Evolutionary conservation across 2,113 vertebrate species (phyloP), one percentile per base, ranked within the genome.

Genomic region (Oncorhynchus keta): DNA sequence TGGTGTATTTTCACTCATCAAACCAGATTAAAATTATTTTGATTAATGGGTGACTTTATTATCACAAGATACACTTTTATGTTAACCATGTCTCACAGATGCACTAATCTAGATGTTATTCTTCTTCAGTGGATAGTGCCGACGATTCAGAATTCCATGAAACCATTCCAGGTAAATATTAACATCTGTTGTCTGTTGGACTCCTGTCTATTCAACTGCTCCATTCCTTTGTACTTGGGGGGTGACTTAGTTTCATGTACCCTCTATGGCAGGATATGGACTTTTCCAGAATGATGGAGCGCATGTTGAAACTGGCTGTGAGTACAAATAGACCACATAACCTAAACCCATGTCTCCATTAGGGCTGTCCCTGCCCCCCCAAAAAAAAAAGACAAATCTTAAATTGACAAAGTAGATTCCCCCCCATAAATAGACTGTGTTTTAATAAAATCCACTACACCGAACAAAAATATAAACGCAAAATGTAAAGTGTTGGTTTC

Each of bases 61-160:
- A 51, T 51, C 3, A 61, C 57, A n/a, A 14, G 11, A 3, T 51
- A 51, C 14, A 18, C 51, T 55, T 55, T 18, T 55, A 55, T 55
- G 51, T 45, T 45, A 45, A 45, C 39, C 39, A 45, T 39, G 39
- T 39, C 39, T 39, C 39, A 35, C 6, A 35, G 35, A 8, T 39
- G 39, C 39, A 45, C 39, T 12, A 45, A 45, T 45, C 9, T 45
- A 9, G 39, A 45, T 45, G 39, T 12, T 24, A 1, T 62, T 7
- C 88, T 1, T 78, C 78, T 88, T 72, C 76, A 97, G 96, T 97
- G 96, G 96, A 96, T 97, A 94, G 96, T 97, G 32, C 96, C 96
- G 5, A 95, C 96, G 2, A 93, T 97, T 79, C 95, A 95, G 89
- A 97, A 97, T 87, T 97, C 96, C 64, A 97, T 97, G 96, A 97